Evolutionary conservation across 2,113 vertebrate species (phyloP).

Genomic region (Calidris pygmaea): DNA sequence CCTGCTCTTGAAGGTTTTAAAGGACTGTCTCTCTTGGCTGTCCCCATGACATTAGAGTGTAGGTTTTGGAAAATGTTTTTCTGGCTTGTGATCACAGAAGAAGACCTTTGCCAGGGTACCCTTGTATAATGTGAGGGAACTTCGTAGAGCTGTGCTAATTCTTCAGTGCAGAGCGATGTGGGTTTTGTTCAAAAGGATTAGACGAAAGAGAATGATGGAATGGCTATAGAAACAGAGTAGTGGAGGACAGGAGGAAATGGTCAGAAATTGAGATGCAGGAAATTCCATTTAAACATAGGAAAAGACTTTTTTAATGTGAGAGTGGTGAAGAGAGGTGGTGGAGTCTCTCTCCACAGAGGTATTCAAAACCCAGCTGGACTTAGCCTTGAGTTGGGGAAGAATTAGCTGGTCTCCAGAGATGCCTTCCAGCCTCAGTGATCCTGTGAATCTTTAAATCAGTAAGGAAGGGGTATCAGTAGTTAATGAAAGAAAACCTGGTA

Average conservation of each 20-base stretch:
- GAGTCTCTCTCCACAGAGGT: not conserved
- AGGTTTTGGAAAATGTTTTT: not conserved
- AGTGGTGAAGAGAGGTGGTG: not conserved
- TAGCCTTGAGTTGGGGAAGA: not conserved
- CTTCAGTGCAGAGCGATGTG: not conserved
- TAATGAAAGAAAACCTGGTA: not conserved
- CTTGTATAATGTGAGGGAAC: not conserved
- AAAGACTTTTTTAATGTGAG: not conserved
- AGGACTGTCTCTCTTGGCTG: not conserved
- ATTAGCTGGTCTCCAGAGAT: not conserved
- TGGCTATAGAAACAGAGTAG: not conserved
- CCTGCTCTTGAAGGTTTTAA: not conserved
- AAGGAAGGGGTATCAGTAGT: not conserved
- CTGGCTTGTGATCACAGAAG: not conserved
- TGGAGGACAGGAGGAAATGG: not conserved
- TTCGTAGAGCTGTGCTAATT: not conserved
- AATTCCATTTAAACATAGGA: fast-evolving
- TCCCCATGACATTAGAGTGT: not conserved
- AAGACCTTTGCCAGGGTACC: not conserved
- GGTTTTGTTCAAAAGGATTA: not conserved
- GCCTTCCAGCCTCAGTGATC: not conserved
- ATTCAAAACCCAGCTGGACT: not conserved
- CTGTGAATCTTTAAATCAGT: not conserved
- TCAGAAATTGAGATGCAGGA: not conserved
- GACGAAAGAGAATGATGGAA: not conserved